Conservation (phyloP, 2,113 vertebrate species). For the Marmota flaviventris region DNA sequence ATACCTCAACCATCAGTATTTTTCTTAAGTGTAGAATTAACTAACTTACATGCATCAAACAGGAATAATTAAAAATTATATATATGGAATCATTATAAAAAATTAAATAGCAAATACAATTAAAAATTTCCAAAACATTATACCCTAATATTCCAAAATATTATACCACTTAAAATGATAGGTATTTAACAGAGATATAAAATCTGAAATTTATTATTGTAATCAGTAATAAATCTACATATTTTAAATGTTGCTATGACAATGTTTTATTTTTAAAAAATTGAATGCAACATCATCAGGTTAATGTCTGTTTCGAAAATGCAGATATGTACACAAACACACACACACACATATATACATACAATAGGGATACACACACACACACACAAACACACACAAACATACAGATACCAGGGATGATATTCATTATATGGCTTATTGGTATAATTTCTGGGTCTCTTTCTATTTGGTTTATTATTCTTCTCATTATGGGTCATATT, state of each 20-base stretch:
- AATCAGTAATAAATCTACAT: not conserved
- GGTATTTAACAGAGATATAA: constrained; percentile 38
- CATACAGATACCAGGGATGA: not conserved
- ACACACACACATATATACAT: not conserved
- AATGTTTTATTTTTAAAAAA: constrained; percentile 5
- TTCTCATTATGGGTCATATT: not conserved
- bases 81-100: constrained; percentile 43
- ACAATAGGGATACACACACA: no score
- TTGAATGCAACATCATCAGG: not conserved
- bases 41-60: constrained; percentile 87
- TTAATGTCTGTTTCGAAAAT: not conserved
- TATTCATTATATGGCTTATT: not conserved
- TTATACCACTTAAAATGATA: not conserved
- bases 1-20: constrained; percentile 88
- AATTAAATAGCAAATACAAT: not conserved
- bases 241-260: not conserved
- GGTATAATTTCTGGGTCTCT: not conserved
- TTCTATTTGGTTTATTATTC: not conserved
- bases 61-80: constrained; percentile 77
- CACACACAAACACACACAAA: not conserved
- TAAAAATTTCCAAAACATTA: not conserved
- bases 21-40: constrained; percentile 88
- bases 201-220: not conserved
- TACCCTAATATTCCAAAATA: not conserved
- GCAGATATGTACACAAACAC: no score